Evolutionary conservation across 2,888 invertebrate species (phyloP).

Genomic region (Tetragnatha montana): DNA sequence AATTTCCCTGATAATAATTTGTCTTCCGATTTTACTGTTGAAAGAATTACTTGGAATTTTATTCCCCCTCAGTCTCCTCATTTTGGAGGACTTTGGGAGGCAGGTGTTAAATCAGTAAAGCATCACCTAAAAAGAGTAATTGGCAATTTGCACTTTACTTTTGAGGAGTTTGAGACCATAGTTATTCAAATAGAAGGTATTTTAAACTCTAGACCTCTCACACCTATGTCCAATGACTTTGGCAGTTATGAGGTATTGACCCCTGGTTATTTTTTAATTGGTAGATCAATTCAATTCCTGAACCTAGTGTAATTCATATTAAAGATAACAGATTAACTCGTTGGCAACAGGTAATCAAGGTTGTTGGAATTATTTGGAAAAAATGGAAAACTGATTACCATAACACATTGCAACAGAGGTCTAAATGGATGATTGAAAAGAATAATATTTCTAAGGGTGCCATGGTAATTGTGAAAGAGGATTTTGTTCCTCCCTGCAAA

Average conservation of each 20-base stretch:
- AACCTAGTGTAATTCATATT: too few relatives aligned
- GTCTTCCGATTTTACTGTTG: too few relatives aligned
- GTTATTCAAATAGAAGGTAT: slow-evolving; percentile 74
- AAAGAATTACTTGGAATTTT: too few relatives aligned
- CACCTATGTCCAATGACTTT: slow-evolving; percentile 72
- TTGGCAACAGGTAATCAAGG: too few relatives aligned
- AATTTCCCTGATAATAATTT: too few relatives aligned
- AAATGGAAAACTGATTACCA: background rate
- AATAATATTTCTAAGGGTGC: slow-evolving; percentile 72
- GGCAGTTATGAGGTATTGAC: slow-evolving; percentile 73
- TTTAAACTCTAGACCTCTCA: slow-evolving; percentile 74
- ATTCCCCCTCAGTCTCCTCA: too few relatives aligned
- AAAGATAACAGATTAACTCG: too few relatives aligned
- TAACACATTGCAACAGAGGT: slow-evolving; percentile 65
- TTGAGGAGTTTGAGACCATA: slow-evolving; percentile 74
- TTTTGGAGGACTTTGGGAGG: slow-evolving; percentile 4
- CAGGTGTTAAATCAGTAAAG: too few relatives aligned
- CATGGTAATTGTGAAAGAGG: slow-evolving; percentile 29
- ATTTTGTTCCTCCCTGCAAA: slow-evolving; percentile 4
- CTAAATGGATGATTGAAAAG: slow-evolving; percentile 73
- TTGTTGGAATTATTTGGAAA: too few relatives aligned
- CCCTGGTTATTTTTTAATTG: slow-evolving; percentile 74
- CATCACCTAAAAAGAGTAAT: too few relatives aligned
- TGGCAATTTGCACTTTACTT: slow-evolving; percentile 71
- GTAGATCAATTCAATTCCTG: slow-evolving; percentile 71